Evolutionary conservation across 1,140 invertebrate genomes (phyloP), one percentile per base, ranked within the genome.

Genomic region (Atta texana): DNA sequence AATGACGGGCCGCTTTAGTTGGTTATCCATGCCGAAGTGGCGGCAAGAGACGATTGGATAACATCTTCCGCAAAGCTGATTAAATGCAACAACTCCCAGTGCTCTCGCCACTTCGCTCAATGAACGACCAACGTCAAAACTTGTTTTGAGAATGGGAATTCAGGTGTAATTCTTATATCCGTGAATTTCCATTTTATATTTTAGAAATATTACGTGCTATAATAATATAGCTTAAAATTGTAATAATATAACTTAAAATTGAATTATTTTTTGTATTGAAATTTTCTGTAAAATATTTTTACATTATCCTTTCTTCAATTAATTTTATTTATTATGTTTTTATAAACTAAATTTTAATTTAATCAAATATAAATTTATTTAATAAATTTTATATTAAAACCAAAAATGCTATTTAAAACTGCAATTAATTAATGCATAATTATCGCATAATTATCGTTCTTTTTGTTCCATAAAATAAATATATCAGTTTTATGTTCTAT

Each of bases 1-100:
- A 71, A 81, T 34, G 78, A 44, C 21, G 78, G 5, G 51, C 51
- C 71, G 66, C 78, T 81, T 81, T 57, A 24, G 66, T 59, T 28
- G 34, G 31, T 81, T 81, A 81, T 81, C 78, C 78, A 49, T 68
- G 51, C 51, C 34, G 66, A 71, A 71, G 31, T 16, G 12, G 49
- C 16, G 34, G 34, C n/a, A 24, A 71, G 34, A 81, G 51, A 59
- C 78, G 64, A 81, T 81, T 81, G 66, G 78, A 71, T 81, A 71
- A 71, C 66, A 71, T 81, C 78, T 81, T 81, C 64, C 78, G 1
- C 34, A 71, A 81, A 81, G 51, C 66, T 71, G 66, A 81, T 81
- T 81, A 81, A 80, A 81, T 81, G 64, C 66, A 81, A 57, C 78
- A 81, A 81, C 78, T 81, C 64, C 21, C 16, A 71, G 1, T 57